These are phyloP conservation scores for Columba janthina DNA, from an alignment of 2,113 vertebrate genomes.

Conservation along the genomic window DNA sequence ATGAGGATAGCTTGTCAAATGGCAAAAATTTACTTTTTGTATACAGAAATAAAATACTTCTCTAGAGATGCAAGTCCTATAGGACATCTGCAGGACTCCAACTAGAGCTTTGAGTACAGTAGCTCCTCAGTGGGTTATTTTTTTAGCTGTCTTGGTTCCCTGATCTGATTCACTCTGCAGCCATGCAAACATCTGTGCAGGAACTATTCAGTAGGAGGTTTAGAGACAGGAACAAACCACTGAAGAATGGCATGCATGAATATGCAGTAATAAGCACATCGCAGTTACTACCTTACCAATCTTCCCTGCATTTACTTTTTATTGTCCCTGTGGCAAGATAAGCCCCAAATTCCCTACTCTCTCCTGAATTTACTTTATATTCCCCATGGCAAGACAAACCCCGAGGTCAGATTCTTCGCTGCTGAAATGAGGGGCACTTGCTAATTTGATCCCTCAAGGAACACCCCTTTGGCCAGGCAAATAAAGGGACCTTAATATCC, in stretches of 20 bases:
- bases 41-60: neutral
- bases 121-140: neutral
- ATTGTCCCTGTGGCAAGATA: neutral
- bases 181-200: conserved; percentile 51
- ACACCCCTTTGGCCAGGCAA: neutral
- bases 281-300: neutral
- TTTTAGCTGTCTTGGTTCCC: conserved; percentile 15
- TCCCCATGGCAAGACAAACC: neutral
- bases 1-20: neutral
- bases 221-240: conserved; percentile 45
- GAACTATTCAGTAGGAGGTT: conserved; percentile 47
- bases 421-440: neutral
- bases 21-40: neutral
- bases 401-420: neutral
- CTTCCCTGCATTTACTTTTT: neutral
- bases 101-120: neutral
- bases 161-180: conserved; percentile 17
- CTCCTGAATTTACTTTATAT: neutral
- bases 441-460: neutral
- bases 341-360: neutral
- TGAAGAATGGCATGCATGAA: conserved; percentile 31
- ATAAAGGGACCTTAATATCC: neutral
- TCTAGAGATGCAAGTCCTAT: neutral
- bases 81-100: neutral
- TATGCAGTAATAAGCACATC: conserved; percentile 23